These are phyloP conservation scores for Eupithecia inturbata DNA, from an alignment of 2,888 invertebrate genomes.

Conservation along the genomic window DNA sequence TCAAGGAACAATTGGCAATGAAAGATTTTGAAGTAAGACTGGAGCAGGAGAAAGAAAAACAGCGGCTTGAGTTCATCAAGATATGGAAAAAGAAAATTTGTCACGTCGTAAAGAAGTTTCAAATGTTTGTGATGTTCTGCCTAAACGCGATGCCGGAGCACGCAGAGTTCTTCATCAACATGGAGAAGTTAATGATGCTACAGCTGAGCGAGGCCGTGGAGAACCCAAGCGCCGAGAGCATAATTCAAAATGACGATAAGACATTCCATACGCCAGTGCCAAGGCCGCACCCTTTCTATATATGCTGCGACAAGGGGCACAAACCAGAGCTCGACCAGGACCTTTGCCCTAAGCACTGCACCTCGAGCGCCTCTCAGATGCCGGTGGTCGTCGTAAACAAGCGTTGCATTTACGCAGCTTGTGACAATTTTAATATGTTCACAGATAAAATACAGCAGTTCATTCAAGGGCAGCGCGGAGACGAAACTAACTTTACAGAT, in stretches of 20 bases:
- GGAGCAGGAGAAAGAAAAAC: slow-evolving; percentile 59
- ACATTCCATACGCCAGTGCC: slow-evolving; percentile 56
- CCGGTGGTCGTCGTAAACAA: slow-evolving; percentile 74
- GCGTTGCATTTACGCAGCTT: slow-evolving; percentile 69
- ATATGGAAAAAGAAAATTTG: slow-evolving; percentile 74
- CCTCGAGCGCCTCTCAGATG: slow-evolving; percentile 65
- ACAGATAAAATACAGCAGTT: slow-evolving; percentile 63
- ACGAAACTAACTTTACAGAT: slow-evolving; percentile 61
- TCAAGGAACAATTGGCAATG: slow-evolving; percentile 56
- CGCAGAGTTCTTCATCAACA: slow-evolving; percentile 74
- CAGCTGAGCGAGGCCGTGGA: slow-evolving; percentile 68
- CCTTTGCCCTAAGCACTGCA: slow-evolving; percentile 67
- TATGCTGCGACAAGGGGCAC: slow-evolving; percentile 67
- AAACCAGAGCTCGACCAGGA: slow-evolving; percentile 60
- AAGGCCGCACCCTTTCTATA: slow-evolving; percentile 66
- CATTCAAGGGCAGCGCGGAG: slow-evolving; percentile 58
- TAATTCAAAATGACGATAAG: slow-evolving; percentile 59
- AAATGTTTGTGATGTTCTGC: slow-evolving; percentile 69
- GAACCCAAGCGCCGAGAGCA: slow-evolving; percentile 61
- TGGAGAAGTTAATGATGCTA: slow-evolving; percentile 74
- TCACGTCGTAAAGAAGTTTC: slow-evolving; percentile 73
- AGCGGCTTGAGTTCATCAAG: slow-evolving; percentile 55
- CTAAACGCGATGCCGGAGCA: slow-evolving; percentile 69
- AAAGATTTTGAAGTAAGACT: slow-evolving; percentile 64
- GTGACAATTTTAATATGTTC: slow-evolving; percentile 69